phyloP scores from a whole-genome alignment of 1,140 invertebrate genomes.

The Ceratina japonica region DNA sequence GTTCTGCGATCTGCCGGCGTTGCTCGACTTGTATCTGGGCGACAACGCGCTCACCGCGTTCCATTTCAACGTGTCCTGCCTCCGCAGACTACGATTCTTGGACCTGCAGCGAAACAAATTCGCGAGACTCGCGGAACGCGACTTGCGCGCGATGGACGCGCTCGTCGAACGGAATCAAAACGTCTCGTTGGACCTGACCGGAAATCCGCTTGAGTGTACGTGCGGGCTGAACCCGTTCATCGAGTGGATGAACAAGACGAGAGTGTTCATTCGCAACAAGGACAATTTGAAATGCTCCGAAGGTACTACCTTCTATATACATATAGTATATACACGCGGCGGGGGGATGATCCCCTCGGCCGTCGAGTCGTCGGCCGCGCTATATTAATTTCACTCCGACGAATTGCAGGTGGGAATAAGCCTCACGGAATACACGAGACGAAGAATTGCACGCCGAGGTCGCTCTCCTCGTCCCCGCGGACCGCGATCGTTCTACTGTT shows the following conservation, averaged over 20 bases:
- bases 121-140: conserved; percentile 80
- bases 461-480: conserved; percentile 69
- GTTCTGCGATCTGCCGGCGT: conserved; percentile 85
- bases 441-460: conserved; percentile 64
- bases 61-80: conserved; percentile 85
- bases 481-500: conserved; percentile 81
- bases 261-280: conserved; percentile 82
- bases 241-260: conserved; percentile 83
- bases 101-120: conserved; percentile 87
- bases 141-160: conserved; percentile 82
- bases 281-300: conserved; percentile 79
- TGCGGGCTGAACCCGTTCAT: conserved; percentile 83
- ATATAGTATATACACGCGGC: too few species aligned
- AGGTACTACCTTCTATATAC: conserved; percentile 42
- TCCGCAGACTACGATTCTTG: conserved; percentile 84
- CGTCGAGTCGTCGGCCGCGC: too few species aligned
- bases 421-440: conserved; percentile 62
- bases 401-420: conserved; percentile 68
- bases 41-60: conserved; percentile 83
- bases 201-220: conserved; percentile 86
- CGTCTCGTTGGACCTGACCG: conserved; percentile 84
- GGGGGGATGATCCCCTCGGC: too few species aligned
- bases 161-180: conserved; percentile 80
- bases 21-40: conserved; percentile 86
- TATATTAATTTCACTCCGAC: too few species aligned